Conservation (phyloP, 1,140 invertebrate species). For the Metopolophium dirhodum region DNA sequence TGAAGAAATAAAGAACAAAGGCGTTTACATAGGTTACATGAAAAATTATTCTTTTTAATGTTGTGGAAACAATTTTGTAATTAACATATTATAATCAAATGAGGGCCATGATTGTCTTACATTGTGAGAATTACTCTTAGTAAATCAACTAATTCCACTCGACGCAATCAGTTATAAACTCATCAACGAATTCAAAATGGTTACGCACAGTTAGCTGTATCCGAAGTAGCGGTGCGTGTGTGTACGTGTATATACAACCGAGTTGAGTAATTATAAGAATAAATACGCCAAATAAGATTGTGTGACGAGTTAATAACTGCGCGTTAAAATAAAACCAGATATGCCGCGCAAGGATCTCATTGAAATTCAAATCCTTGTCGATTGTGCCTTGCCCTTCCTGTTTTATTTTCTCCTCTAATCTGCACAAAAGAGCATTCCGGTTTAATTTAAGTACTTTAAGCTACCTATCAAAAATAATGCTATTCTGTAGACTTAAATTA, state of each 20-base stretch:
- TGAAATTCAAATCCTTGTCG: not conserved
- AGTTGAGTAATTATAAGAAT: constrained; percentile 12
- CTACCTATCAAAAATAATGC: not conserved
- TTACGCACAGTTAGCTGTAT: not conserved
- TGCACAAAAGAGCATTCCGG: not conserved
- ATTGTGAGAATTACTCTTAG: not conserved
- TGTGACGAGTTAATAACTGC: constrained; percentile 30
- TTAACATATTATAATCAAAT: constrained; percentile 35
- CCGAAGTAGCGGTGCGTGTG: not conserved
- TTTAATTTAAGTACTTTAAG: not conserved
- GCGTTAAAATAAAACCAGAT: constrained; percentile 2
- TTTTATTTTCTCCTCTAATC: not conserved
- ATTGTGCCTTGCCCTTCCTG: constrained; percentile 4
- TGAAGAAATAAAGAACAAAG: not conserved
- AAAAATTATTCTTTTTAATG: not conserved
- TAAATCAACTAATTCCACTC: not conserved
- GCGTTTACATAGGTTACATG: constrained; percentile 18
- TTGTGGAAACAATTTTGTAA: constrained; percentile 12
- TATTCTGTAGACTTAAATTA: not conserved
- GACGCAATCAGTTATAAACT: constrained; percentile 35
- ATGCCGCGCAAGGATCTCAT: not conserved
- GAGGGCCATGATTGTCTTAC: not conserved
- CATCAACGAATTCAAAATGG: constrained; percentile 33
- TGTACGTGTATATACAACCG: not conserved
- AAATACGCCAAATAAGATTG: constrained; percentile 10